phyloP scores from a whole-genome alignment of 2,113 vertebrate species.

The Oxygymnocypris stewartii region DNA sequence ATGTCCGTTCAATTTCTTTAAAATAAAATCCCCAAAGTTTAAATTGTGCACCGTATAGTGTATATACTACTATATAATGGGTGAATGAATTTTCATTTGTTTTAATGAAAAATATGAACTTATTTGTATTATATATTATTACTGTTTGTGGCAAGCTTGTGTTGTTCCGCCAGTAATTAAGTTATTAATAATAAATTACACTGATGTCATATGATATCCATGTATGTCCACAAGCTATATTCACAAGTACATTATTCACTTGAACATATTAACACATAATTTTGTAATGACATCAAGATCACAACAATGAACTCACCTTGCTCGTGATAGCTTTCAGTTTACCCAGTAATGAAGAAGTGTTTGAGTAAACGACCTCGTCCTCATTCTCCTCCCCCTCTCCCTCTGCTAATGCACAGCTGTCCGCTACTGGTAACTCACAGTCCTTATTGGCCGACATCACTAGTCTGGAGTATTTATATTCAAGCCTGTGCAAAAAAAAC shows the following conservation, averaged over 20 bases:
- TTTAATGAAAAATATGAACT: neutral
- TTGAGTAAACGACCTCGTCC: conserved; percentile 93
- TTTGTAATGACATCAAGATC: too few relatives aligned
- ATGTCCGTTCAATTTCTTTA: too few relatives aligned
- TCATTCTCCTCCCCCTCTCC: conserved; percentile 92
- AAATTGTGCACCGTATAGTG: neutral
- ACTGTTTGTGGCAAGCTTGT: neutral
- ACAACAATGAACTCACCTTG: conserved; percentile 72
- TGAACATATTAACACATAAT: too few relatives aligned
- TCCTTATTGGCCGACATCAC: conserved; percentile 97
- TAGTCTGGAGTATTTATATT: conserved; percentile 96
- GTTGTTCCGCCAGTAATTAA: neutral
- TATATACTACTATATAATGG: neutral
- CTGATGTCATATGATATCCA: neutral
- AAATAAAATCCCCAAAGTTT: too few relatives aligned
- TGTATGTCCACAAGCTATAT: neutral
- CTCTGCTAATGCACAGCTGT: conserved; percentile 98
- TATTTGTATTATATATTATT: neutral
- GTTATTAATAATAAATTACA: neutral
- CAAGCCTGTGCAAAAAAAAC: conserved; percentile 78
- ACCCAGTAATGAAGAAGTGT: conserved; percentile 87
- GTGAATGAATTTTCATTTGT: neutral
- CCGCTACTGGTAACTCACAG: conserved; percentile 92
- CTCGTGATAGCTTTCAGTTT: conserved; percentile 95
- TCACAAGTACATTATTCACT: neutral